These are phyloP conservation scores for Motacilla alba DNA, from an alignment of 2,113 vertebrate species.

Conservation along the genomic window DNA sequence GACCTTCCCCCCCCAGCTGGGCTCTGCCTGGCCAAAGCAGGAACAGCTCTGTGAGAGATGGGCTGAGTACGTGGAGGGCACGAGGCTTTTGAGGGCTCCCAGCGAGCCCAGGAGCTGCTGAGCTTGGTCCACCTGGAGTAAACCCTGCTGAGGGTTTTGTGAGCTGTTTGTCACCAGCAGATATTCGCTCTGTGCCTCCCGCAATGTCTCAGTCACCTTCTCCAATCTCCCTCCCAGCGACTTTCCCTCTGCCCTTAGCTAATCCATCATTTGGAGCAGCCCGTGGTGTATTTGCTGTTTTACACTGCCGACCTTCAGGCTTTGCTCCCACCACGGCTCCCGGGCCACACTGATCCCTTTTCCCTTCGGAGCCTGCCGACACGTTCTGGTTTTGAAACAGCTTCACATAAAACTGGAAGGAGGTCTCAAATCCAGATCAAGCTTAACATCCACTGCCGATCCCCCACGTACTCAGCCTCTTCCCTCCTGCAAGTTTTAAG, in stretches of 20 bases:
- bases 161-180: neutral
- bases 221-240: neutral
- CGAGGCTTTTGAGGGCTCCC: neutral
- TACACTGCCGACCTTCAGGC: neutral
- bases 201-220: slow-evolving; percentile 27
- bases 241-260: slow-evolving; percentile 7
- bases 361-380: neutral
- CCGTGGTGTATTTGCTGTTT: neutral
- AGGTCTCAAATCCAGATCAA: slow-evolving; percentile 52
- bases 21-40: neutral
- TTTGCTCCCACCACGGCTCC: neutral
- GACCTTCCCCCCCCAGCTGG: neutral
- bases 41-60: fast-evolving
- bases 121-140: neutral
- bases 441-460: neutral
- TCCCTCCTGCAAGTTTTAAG: slow-evolving; percentile 25
- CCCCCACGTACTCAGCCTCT: neutral
- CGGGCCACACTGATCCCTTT: neutral
- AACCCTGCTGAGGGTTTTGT: neutral
- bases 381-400: neutral
- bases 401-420: slow-evolving; percentile 18
- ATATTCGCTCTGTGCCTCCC: neutral
- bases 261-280: slow-evolving; percentile 1
- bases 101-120: neutral
- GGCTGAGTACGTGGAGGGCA: fast-evolving